Conservation (phyloP, 1,140 invertebrate species). For the Drosophila simulans region DNA sequence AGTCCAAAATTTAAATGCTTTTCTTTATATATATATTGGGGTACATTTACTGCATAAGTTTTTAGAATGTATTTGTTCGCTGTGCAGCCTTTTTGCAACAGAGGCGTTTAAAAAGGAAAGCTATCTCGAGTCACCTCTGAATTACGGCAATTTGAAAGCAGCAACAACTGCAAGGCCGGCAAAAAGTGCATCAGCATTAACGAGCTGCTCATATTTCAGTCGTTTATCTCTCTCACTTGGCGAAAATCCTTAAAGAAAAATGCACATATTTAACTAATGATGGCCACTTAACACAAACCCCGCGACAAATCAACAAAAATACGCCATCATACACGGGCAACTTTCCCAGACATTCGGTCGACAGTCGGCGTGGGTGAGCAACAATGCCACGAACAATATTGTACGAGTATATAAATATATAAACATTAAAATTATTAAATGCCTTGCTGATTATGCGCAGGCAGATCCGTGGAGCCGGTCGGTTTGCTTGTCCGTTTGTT, state of each 20-base stretch:
- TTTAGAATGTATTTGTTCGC: constrained; percentile 1
- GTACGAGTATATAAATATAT: constrained; percentile 67
- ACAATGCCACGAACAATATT: constrained; percentile 34
- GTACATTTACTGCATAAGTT: too few species aligned
- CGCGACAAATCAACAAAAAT: constrained; percentile 77
- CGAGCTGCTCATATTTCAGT: constrained; percentile 54
- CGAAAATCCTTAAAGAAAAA: constrained; percentile 81
- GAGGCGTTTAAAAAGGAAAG: constrained; percentile 39
- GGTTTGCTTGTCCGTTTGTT: constrained; percentile 19
- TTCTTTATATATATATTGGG: too few species aligned
- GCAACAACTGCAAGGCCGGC: constrained; percentile 7
- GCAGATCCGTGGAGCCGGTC: constrained; percentile 33
- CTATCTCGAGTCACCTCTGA: constrained; percentile 64
- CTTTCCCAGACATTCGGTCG: constrained; percentile 67
- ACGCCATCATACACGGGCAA: constrained; percentile 28
- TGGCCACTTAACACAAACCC: constrained; percentile 79
- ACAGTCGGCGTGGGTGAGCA: constrained; percentile 57
- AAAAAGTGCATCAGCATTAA: constrained; percentile 55
- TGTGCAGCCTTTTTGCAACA: constrained; percentile 1
- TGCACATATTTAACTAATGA: constrained; percentile 83
- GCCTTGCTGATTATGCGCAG: constrained; percentile 79
- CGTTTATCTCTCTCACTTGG: constrained; percentile 52
- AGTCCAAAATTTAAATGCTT: too few species aligned
- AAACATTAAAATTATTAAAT: constrained; percentile 82
- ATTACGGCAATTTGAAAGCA: constrained; percentile 73